A percentile compares a stretch with the other conserved stretches of the same genome.
These are phyloP conservation scores for Acanthiza pusilla DNA, from an alignment of 2,797 vertebrate species.

Conservation along the genomic window DNA sequence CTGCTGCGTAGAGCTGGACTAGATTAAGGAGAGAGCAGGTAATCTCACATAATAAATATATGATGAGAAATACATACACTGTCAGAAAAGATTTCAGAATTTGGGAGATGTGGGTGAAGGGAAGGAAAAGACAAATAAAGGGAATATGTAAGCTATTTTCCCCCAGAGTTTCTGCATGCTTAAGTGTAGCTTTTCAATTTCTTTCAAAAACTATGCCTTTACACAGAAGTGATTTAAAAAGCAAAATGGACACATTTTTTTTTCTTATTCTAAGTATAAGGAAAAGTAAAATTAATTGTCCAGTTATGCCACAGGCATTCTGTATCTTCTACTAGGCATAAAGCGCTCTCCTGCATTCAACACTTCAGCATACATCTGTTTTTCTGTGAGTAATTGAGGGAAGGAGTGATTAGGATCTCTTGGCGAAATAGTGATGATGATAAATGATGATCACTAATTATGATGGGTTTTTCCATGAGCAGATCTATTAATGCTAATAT, in stretches of 20 bases:
- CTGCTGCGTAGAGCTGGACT: background rate
- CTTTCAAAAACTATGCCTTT: background rate
- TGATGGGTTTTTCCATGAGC: background rate
- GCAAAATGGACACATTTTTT: background rate
- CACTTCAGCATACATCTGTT: background rate
- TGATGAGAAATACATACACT: background rate
- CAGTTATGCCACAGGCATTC: background rate
- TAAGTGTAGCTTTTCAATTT: background rate
- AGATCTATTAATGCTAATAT: slow-evolving; percentile 1
- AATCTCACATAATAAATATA: background rate
- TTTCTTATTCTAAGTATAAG: background rate
- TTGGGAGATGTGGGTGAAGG: background rate
- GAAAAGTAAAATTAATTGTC: background rate
- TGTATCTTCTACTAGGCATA: background rate
- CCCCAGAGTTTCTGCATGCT: background rate
- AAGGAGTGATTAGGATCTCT: background rate
- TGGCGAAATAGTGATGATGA: background rate
- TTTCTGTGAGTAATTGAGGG: background rate
- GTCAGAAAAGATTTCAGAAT: background rate
- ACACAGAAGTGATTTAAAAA: background rate
- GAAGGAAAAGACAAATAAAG: background rate
- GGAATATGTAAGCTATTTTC: background rate
- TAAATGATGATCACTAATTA: slow-evolving; percentile 13
- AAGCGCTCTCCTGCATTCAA: background rate
- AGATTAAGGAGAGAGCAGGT: background rate